Percentiles rank a stretch among this genome's conserved stretches.
Evolutionary conservation across 2,888 invertebrate species (phyloP).

Genomic region (Heliconius hortense): DNA sequence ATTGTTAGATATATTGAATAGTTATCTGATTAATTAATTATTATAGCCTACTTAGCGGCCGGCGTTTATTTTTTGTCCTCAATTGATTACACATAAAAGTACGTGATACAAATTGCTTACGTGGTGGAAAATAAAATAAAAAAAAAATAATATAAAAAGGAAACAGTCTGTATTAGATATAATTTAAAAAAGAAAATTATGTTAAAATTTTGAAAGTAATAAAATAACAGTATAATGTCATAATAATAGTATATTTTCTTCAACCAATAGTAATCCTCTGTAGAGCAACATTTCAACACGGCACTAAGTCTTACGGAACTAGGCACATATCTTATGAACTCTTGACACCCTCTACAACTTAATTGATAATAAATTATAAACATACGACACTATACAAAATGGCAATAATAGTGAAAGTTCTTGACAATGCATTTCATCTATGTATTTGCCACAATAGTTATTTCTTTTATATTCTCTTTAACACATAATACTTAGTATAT

Average conservation of each 20-base stretch:
- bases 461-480: not conserved
- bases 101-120: constrained; percentile 1
- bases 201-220: constrained; percentile 6
- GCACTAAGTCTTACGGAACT: constrained; percentile 21
- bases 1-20: constrained; percentile 2
- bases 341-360: constrained; percentile 29
- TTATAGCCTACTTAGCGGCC: constrained; percentile 25
- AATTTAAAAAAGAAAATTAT: not conserved
- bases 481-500: constrained; percentile 25
- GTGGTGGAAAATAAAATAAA: not conserved
- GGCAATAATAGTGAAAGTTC: constrained; percentile 7
- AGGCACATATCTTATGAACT: constrained; percentile 36
- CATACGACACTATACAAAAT: constrained; percentile 22
- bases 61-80: constrained; percentile 16
- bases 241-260: constrained; percentile 16
- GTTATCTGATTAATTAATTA: constrained; percentile 23
- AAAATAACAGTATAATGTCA: constrained; percentile 1
- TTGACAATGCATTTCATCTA: not conserved
- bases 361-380: constrained; percentile 33
- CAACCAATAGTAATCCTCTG: constrained; percentile 1
- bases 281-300: constrained; percentile 30
- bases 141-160: not conserved
- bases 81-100: constrained; percentile 20
- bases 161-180: not conserved
- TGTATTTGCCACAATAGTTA: not conserved